Evolutionary conservation across 1,140 invertebrate genomes (phyloP).

Genomic region (Drosophila carrolli): DNA sequence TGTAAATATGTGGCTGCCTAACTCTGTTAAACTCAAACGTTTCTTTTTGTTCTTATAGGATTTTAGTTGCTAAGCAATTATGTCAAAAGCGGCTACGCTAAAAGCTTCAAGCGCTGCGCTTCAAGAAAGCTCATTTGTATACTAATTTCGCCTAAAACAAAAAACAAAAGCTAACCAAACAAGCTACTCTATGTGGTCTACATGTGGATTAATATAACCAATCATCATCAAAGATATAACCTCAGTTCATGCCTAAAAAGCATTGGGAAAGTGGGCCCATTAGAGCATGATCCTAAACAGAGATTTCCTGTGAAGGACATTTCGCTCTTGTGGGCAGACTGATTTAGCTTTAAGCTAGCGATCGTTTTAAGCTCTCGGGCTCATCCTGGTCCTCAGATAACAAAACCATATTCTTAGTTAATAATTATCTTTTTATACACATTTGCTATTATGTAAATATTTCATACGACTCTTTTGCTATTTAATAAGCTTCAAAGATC

Average conservation of each 20-base stretch:
- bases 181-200: slow-evolving; percentile 80
- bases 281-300: neutral
- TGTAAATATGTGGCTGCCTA: slow-evolving; percentile 60
- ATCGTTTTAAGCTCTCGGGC: too few species aligned
- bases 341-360: slow-evolving; percentile 26
- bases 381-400: slow-evolving; percentile 21
- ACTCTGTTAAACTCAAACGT: slow-evolving; percentile 63
- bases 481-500: slow-evolving; percentile 34
- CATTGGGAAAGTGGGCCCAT: slow-evolving; percentile 20
- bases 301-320: slow-evolving; percentile 1
- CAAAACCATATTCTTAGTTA: slow-evolving; percentile 28
- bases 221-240: slow-evolving; percentile 64
- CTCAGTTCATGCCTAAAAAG: slow-evolving; percentile 44
- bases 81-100: slow-evolving; percentile 68
- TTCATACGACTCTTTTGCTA: slow-evolving; percentile 60
- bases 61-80: slow-evolving; percentile 84
- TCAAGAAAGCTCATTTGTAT: slow-evolving; percentile 79
- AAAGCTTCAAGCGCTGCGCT: slow-evolving; percentile 78
- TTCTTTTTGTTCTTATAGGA: slow-evolving; percentile 83
- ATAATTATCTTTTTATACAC: slow-evolving; percentile 33
- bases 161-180: slow-evolving; percentile 68
- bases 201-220: slow-evolving; percentile 75
- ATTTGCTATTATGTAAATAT: slow-evolving; percentile 59
- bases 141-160: slow-evolving; percentile 75
- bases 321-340: slow-evolving; percentile 18